Evolutionary conservation across 1,140 invertebrate genomes (phyloP).

Genomic region (Palaemon carinicauda): DNA sequence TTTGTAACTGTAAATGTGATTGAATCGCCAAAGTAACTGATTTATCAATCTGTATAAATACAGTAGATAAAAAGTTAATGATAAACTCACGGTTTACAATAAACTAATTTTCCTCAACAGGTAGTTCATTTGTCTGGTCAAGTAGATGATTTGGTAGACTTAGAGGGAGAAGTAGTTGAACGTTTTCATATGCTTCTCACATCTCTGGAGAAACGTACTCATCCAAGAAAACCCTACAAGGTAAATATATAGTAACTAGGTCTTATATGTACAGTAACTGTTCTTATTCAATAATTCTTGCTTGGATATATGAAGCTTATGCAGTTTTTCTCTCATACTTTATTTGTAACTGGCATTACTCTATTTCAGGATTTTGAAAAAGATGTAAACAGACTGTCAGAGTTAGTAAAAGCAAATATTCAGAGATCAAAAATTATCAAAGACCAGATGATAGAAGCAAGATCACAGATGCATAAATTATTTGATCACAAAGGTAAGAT

Average conservation of each 20-base stretch:
- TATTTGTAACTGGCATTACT: background rate
- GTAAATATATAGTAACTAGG: constrained; percentile 3
- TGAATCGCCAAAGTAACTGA: no score
- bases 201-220: constrained; percentile 72
- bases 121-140: constrained; percentile 87
- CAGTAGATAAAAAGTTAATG: background rate
- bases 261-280: background rate
- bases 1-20: background rate
- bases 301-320: background rate
- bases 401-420: constrained; percentile 87
- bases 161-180: constrained; percentile 72
- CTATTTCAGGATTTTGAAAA: constrained; percentile 68
- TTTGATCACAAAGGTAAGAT: constrained; percentile 90
- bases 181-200: constrained; percentile 73
- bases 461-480: constrained; percentile 84
- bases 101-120: constrained; percentile 7
- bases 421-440: constrained; percentile 92
- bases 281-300: background rate
- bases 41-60: no score
- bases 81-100: background rate
- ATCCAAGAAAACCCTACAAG: constrained; percentile 55
- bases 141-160: constrained; percentile 88
- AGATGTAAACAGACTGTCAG: constrained; percentile 77
- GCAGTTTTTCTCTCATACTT: background rate
- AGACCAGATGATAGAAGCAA: constrained; percentile 89